Conservation (phyloP, 2,113 vertebrate genomes). For the Phaethornis superciliosus region DNA sequence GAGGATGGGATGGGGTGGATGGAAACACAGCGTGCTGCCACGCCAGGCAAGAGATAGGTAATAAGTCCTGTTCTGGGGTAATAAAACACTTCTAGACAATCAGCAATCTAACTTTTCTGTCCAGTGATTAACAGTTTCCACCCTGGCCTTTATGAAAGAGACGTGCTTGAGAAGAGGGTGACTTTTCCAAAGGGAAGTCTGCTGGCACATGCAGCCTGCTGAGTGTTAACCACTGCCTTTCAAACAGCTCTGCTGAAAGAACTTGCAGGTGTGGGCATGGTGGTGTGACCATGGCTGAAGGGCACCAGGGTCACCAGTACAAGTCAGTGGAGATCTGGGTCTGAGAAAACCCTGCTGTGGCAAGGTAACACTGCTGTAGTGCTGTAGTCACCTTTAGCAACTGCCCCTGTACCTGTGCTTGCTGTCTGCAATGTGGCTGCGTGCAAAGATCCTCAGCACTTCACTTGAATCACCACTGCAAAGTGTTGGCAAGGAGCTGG, state of each 20-base stretch:
- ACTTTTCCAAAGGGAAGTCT: neutral
- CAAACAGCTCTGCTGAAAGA: too few relatives aligned
- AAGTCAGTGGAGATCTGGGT: neutral
- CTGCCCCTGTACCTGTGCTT: accelerated
- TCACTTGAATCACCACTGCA: neutral
- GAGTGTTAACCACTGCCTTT: too few relatives aligned
- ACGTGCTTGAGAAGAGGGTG: neutral
- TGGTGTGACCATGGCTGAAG: too few relatives aligned
- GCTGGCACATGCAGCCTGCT: neutral
- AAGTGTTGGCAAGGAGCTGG: neutral
- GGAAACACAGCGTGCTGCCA: neutral
- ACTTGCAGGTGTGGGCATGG: too few relatives aligned
- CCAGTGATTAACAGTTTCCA: neutral
- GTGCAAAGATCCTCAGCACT: neutral
- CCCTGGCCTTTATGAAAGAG: neutral
- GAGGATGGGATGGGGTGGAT: accelerated
- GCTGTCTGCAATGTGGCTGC: neutral
- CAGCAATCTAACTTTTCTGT: neutral
- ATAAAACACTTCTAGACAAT: neutral
- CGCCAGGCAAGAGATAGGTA: neutral
- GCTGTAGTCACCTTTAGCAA: neutral
- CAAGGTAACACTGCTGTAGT: neutral
- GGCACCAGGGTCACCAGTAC: too few relatives aligned
- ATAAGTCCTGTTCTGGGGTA: neutral
- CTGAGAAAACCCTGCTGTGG: neutral